Base-by-base conservation (phyloP, 2,797 vertebrate genomes). In the Ptychadena robeensis region DNA sequence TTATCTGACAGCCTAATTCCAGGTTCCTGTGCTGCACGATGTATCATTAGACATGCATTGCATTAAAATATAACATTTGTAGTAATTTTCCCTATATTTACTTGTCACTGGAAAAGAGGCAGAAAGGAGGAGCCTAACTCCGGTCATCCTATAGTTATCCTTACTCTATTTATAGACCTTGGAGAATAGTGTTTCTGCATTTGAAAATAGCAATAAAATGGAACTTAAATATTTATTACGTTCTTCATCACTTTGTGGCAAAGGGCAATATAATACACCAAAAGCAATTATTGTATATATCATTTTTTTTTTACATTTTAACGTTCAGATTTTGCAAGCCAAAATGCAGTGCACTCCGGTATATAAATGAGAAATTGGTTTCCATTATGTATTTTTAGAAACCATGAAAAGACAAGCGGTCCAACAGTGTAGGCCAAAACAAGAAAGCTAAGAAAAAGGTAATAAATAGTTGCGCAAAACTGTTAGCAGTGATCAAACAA, bases 181-280 rank as follows among this genome's bases (percentile, higher is more conserved):
- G 27, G 65, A 44, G 44, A n/a, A 79, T 57, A 35, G 4, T 69
- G 31, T 30, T 31, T 57, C 67, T 38, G 63, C 59, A 69, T 79
- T 57, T 72, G 79, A 30, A 73, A 80, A 72, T 35, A 73, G 64
- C 30, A 65, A 81, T 64, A 81, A 81, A 65, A 65, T 73, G 37
- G 25, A 37, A 25, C 68, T 63, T 31, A 72, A 72, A 72, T 80
- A 80, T 71, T 65, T 77, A 76, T 70, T 59, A 15, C 57, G 22
- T 22, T n/a, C 44, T 79, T 79, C 65, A 68, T 69, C 69, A 68
- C 67, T 59, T 9, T 4, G 44, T 79, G 9, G 65, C 25, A 22
- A 67, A 79, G 44, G 67, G 68, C 76, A 79, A 34, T 11, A 69
- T 65, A 68, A 79, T 68, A 79, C 65, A 69, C 44, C 10, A 18